Evolutionary conservation across 2,888 invertebrate species (phyloP).

Genomic region (Panzeria rudis): DNA sequence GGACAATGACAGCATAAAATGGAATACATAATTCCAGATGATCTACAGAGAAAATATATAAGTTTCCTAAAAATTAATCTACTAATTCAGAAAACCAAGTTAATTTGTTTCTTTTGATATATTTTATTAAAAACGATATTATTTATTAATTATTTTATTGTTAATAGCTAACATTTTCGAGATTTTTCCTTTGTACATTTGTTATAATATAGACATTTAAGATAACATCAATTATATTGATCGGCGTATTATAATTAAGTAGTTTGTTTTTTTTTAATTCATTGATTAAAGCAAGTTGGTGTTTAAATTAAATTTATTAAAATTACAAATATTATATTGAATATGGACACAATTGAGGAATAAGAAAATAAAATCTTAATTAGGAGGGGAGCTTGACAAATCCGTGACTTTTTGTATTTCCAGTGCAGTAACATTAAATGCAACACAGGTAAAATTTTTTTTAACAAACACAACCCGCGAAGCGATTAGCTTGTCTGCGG

Average conservation of each 20-base stretch:
- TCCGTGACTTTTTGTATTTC: no score
- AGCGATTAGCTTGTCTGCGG: no score
- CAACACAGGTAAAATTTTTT: no score
- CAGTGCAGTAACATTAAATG: no score
- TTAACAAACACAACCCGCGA: no score
- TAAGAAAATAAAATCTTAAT: no score
- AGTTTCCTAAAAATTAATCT: background rate
- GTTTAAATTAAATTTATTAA: slow-evolving; percentile 12
- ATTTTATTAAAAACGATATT: background rate
- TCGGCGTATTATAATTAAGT: slow-evolving; percentile 24
- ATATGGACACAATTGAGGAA: slow-evolving; percentile 68
- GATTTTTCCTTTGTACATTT: slow-evolving; percentile 50
- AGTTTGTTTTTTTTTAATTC: slow-evolving; percentile 17
- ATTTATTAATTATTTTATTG: no score
- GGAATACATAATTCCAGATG: no score
- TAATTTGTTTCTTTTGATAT: background rate
- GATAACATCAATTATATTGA: slow-evolving; percentile 67
- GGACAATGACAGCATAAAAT: no score
- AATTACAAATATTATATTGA: slow-evolving; percentile 23
- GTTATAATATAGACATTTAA: slow-evolving; percentile 37
- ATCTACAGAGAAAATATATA: no score
- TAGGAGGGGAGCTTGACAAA: no score
- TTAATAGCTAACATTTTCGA: slow-evolving; percentile 13
- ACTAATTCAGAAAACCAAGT: no score
- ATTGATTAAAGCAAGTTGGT: slow-evolving; percentile 50